A percentile compares a stretch with the other conserved stretches of the same genome.
These are phyloP conservation scores for Empidonax alnorum DNA, from an alignment of 2,113 vertebrate genomes.

Conservation along the genomic window DNA sequence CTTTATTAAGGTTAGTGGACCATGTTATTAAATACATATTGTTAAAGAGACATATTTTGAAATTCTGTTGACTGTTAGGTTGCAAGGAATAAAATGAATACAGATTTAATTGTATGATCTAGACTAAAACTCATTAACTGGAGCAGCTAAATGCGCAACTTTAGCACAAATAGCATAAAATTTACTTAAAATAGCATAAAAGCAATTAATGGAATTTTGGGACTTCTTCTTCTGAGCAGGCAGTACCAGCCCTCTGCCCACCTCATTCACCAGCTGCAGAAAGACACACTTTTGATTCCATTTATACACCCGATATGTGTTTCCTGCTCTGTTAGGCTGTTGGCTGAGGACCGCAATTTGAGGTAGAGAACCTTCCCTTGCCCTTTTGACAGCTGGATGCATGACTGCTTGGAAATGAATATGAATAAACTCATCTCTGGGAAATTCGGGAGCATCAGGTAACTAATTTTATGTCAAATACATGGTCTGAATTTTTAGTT, in stretches of 20 bases:
- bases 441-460: not conserved
- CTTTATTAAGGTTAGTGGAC: constrained; percentile 36
- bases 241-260: not conserved
- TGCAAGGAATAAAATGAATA: not conserved
- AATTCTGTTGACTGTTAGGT: not conserved
- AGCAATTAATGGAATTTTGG: not conserved
- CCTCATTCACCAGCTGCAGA: not conserved
- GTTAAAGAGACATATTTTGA: not conserved
- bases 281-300: not conserved
- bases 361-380: not conserved
- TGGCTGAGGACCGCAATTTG: not conserved
- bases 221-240: not conserved
- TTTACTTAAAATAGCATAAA: not conserved
- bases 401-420: not conserved
- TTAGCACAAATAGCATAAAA: not conserved
- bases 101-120: not conserved
- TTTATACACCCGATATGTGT: not conserved
- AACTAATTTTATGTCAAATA: not conserved
- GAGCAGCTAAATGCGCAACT: not conserved
- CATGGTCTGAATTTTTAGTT: not conserved
- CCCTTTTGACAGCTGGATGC: not conserved
- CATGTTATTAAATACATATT: constrained; percentile 45
- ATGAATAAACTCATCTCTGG: not conserved
- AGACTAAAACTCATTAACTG: not conserved
- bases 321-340: not conserved